Evolutionary conservation across 2,888 invertebrate species (phyloP).

Genomic region (Amitus sp.): DNA sequence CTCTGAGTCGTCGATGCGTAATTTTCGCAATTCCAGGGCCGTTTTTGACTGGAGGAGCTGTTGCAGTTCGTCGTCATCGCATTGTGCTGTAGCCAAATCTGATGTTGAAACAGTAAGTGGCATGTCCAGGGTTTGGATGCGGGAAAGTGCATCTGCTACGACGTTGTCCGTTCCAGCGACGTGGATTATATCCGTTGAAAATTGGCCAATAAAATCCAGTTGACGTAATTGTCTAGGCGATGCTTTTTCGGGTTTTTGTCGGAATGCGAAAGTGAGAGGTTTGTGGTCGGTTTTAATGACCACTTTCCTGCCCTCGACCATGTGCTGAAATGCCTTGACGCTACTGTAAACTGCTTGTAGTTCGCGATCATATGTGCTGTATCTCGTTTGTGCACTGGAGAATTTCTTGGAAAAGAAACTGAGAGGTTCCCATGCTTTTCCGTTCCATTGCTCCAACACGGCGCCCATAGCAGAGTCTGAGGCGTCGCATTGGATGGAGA

Average conservation of each 20-base stretch:
- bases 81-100: too few species aligned
- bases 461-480: slow-evolving; percentile 44
- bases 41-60: not conserved
- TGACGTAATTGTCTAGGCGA: slow-evolving; percentile 28
- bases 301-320: slow-evolving; percentile 36
- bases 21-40: slow-evolving; percentile 7
- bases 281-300: slow-evolving; percentile 38
- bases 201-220: slow-evolving; percentile 30
- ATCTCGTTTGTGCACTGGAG: slow-evolving; percentile 40
- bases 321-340: too few species aligned
- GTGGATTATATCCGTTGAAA: slow-evolving; percentile 25
- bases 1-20: not conserved
- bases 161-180: slow-evolving; percentile 22
- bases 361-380: slow-evolving; percentile 46
- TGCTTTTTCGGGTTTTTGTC: slow-evolving; percentile 18
- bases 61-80: slow-evolving; percentile 1
- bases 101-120: too few species aligned
- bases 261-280: slow-evolving; percentile 17
- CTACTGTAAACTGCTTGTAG: slow-evolving; percentile 45
- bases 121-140: slow-evolving; percentile 15
- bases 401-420: slow-evolving; percentile 48
- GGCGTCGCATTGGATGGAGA: slow-evolving; percentile 34
- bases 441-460: slow-evolving; percentile 40
- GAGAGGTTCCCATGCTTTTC: slow-evolving; percentile 40
- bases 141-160: slow-evolving; percentile 30